Percentiles rank a stretch among this genome's conserved stretches.
Conservation (phyloP, 1,140 invertebrate genomes). For the Drosophila aff. region DNA sequence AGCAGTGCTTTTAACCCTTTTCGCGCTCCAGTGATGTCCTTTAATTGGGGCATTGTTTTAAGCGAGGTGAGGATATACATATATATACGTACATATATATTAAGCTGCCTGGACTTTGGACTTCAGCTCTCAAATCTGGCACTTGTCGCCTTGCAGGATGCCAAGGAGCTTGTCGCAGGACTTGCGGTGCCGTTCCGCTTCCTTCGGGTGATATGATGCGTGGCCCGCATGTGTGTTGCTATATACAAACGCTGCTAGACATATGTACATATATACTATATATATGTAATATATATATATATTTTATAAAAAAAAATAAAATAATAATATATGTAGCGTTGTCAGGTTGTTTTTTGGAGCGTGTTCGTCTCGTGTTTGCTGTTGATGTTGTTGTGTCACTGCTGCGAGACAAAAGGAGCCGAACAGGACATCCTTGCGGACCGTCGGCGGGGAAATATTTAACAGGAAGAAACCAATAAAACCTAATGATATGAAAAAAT, state of each 20-base stretch:
- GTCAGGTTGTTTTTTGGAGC: conserved; percentile 68
- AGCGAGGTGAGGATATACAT: not conserved
- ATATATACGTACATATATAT: not conserved
- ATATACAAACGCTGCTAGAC: not conserved
- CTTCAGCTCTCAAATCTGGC: conserved; percentile 45
- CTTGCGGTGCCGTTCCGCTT: conserved; percentile 62
- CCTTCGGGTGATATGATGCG: conserved; percentile 69
- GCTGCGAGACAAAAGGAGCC: conserved; percentile 55
- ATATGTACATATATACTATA: not conserved
- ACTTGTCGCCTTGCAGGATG: conserved; percentile 65
- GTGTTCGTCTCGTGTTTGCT: conserved; percentile 18
- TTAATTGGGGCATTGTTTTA: conserved; percentile 40
- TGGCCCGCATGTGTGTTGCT: conserved; percentile 40
- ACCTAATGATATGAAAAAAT: conserved; percentile 85
- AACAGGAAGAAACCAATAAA: conserved; percentile 85
- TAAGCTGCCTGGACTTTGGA: not conserved
- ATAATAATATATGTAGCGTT: conserved; percentile 2
- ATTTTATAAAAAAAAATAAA: conserved; percentile 1
- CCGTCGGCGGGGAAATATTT: conserved; percentile 65
- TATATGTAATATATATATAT: not conserved
- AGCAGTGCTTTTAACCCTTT: conserved; percentile 9
- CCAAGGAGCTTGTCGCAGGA: conserved; percentile 66
- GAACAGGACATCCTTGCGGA: conserved; percentile 20
- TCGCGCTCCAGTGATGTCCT: conserved; percentile 13
- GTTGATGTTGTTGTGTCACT: conserved; percentile 22